These are phyloP conservation scores for Halictus ligatus DNA, from an alignment of 2,888 invertebrate species.

Conservation along the genomic window DNA sequence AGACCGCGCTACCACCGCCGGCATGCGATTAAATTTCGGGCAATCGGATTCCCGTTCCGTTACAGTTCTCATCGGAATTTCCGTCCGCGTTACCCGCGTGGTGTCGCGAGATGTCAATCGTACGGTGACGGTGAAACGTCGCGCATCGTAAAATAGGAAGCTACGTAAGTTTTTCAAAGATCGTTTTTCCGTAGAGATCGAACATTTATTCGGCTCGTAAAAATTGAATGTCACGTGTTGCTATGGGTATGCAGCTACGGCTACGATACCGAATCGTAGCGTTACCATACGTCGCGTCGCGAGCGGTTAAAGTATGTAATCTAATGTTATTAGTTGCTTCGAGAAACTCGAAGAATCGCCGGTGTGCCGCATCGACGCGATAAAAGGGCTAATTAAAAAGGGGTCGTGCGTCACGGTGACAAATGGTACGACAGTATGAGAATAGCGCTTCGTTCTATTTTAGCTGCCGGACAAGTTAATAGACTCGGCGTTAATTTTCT, in stretches of 20 bases:
- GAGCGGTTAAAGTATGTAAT: not conserved
- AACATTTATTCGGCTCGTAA: not conserved
- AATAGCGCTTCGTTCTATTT: conserved; percentile 5
- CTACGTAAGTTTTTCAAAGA: not conserved
- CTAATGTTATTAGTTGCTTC: not conserved
- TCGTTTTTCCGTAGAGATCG: not conserved
- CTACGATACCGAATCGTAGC: no score
- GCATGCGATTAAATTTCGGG: conserved; percentile 18
- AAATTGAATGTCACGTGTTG: not conserved
- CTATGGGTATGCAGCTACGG: no score
- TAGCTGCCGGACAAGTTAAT: not conserved
- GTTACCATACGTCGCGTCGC: no score
- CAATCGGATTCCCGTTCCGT: not conserved
- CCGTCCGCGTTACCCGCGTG: not conserved
- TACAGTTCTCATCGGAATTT: not conserved
- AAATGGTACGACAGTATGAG: not conserved
- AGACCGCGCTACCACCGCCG: not conserved
- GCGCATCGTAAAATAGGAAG: not conserved
- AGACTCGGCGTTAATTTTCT: conserved; percentile 9
- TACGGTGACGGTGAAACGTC: not conserved
- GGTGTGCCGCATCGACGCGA: not conserved
- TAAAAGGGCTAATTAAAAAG: not conserved
- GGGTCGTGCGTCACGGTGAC: not conserved
- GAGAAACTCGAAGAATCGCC: not conserved
- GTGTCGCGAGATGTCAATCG: not conserved